Evolutionary conservation across 64 coral and sea anemone genomes (phyloP).

Genomic region (Trachythela sp.): DNA sequence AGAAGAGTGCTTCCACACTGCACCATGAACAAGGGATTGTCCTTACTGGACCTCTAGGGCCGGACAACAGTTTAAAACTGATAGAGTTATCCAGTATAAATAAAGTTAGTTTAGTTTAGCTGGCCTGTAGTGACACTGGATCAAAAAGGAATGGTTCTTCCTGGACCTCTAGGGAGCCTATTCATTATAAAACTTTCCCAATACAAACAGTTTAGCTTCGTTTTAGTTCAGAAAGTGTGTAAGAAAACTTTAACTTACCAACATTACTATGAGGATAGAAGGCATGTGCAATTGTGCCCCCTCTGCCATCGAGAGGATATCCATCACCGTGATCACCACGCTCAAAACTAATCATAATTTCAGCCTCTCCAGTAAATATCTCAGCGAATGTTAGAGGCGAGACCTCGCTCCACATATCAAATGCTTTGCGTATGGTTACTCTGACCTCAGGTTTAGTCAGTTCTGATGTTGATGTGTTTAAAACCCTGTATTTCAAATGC

Average conservation of each 20-base stretch:
- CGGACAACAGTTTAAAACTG: too few species aligned
- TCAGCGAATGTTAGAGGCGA: constrained; percentile 53
- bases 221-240: too few species aligned
- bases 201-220: too few species aligned
- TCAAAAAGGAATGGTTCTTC: too few species aligned
- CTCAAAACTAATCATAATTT: constrained; percentile 64
- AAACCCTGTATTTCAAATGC: constrained; percentile 68
- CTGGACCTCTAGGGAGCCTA: too few species aligned
- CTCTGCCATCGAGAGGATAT: constrained; percentile 42
- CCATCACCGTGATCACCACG: constrained; percentile 61
- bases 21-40: too few species aligned
- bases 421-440: constrained; percentile 36
- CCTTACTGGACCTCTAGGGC: too few species aligned
- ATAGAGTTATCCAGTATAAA: too few species aligned
- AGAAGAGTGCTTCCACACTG: too few species aligned
- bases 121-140: too few species aligned
- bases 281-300: constrained; percentile 9
- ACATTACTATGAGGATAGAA: constrained; percentile 15
- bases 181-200: too few species aligned
- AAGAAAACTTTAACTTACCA: not conserved
- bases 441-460: constrained; percentile 44
- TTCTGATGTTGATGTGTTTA: constrained; percentile 42
- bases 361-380: constrained; percentile 31
- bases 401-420: constrained; percentile 51
- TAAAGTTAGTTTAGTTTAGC: too few species aligned